phyloP scores from a whole-genome alignment of 2,113 vertebrate species.

The Boleophthalmus pectinirostris region DNA sequence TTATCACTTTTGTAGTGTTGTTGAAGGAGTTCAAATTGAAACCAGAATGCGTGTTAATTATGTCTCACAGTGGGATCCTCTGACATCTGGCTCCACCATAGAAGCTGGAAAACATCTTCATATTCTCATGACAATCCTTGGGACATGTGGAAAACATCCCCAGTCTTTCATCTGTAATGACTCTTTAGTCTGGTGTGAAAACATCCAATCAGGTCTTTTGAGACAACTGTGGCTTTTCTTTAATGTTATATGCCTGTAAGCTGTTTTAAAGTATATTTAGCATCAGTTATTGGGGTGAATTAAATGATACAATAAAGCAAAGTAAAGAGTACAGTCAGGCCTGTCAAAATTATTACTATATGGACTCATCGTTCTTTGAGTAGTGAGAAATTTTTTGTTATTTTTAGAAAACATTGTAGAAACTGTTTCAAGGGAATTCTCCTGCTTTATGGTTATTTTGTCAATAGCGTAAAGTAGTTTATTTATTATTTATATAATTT shows the following conservation, averaged over 20 bases:
- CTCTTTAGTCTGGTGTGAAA: conserved; percentile 77
- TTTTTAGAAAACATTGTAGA: too few species aligned
- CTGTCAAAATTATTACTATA: too few species aligned
- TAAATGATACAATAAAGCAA: neutral
- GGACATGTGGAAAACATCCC: conserved; percentile 95
- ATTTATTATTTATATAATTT: too few species aligned
- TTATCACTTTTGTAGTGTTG: conserved; percentile 54
- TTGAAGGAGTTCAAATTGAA: conserved; percentile 65
- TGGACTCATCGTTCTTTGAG: too few species aligned
- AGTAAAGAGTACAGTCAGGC: too few species aligned
- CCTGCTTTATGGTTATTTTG: too few species aligned
- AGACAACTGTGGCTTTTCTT: conserved; percentile 5
- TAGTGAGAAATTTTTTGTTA: too few species aligned
- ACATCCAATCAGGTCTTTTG: conserved; percentile 52
- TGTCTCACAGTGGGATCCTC: conserved; percentile 82
- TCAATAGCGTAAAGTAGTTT: too few species aligned
- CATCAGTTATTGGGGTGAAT: neutral
- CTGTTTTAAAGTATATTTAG: neutral
- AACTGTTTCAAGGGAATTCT: too few species aligned
- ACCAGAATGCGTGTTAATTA: conserved; percentile 86
- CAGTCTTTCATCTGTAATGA: conserved; percentile 86
- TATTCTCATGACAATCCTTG: conserved; percentile 88
- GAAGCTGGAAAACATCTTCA: conserved; percentile 93
- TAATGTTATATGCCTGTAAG: neutral
- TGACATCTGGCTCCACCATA: conserved; percentile 89